Evolutionary conservation across 2,113 vertebrate species (phyloP).

Genomic region (Plecotus auritus): DNA sequence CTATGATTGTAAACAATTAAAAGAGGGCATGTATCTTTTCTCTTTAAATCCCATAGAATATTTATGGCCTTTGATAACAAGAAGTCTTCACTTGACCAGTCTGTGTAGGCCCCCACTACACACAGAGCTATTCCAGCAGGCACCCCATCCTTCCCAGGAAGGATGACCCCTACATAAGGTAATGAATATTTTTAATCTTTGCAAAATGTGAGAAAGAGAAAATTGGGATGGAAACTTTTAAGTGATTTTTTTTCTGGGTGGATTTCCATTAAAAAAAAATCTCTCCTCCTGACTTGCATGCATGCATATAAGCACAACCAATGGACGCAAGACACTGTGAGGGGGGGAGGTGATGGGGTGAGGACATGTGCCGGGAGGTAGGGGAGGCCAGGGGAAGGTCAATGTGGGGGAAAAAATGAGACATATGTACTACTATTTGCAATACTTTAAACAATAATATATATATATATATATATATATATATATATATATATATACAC

Average conservation of each 20-base stretch:
- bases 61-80: neutral
- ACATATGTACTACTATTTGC: too few relatives aligned
- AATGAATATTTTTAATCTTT: neutral
- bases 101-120: neutral
- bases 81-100: neutral
- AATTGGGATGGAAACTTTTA: neutral
- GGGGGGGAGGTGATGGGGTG: too few relatives aligned
- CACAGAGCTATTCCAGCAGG: neutral
- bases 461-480: too few relatives aligned
- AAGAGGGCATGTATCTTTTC: neutral
- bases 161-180: neutral
- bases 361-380: too few relatives aligned
- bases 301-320: too few relatives aligned
- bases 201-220: neutral
- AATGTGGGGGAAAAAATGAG: too few relatives aligned
- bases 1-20: neutral
- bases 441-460: too few relatives aligned
- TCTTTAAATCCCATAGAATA: neutral
- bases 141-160: neutral
- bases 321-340: too few relatives aligned
- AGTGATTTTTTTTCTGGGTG: neutral
- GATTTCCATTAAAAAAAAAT: neutral
- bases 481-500: too few relatives aligned
- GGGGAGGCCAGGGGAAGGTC: too few relatives aligned
- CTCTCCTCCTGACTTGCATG: too few relatives aligned